These are phyloP conservation scores for Deilephila elpenor DNA, from an alignment of 2,888 invertebrate genomes.

Conservation along the genomic window DNA sequence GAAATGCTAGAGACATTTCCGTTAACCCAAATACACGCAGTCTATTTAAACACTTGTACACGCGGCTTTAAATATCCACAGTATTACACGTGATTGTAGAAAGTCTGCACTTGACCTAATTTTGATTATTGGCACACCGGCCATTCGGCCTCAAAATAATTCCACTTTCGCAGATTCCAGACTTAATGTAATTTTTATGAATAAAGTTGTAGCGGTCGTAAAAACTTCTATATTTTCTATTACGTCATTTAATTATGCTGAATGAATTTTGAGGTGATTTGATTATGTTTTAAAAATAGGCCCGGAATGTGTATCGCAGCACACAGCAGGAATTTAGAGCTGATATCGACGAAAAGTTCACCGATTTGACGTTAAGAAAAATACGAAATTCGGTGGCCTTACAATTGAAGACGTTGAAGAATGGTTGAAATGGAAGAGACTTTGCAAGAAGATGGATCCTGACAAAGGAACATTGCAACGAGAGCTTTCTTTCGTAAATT, in stretches of 20 bases:
- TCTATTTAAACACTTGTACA: constrained; percentile 18
- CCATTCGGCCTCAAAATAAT: constrained; percentile 15
- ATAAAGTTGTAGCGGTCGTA: constrained; percentile 10
- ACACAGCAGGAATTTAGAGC: too few relatives aligned
- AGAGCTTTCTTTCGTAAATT: too few relatives aligned
- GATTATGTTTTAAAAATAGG: too few relatives aligned
- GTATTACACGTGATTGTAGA: not conserved
- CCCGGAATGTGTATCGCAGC: too few relatives aligned
- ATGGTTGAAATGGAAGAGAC: too few relatives aligned
- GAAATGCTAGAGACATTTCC: constrained; percentile 5
- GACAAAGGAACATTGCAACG: too few relatives aligned
- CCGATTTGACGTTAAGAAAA: too few relatives aligned
- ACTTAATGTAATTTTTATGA: constrained; percentile 19
- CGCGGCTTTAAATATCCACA: constrained; percentile 16
- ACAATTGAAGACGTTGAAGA: too few relatives aligned
- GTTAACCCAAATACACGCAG: constrained; percentile 6
- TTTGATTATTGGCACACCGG: constrained; percentile 22
- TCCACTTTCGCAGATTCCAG: constrained; percentile 9
- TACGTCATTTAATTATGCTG: not conserved
- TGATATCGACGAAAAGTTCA: too few relatives aligned
- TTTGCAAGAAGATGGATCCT: too few relatives aligned
- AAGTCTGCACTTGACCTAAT: constrained; percentile 26
- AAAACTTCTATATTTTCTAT: not conserved
- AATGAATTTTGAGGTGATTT: too few relatives aligned
- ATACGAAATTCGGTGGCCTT: too few relatives aligned